Base-by-base conservation (phyloP, 2,888 invertebrate species). In the Plusia festucae region DNA sequence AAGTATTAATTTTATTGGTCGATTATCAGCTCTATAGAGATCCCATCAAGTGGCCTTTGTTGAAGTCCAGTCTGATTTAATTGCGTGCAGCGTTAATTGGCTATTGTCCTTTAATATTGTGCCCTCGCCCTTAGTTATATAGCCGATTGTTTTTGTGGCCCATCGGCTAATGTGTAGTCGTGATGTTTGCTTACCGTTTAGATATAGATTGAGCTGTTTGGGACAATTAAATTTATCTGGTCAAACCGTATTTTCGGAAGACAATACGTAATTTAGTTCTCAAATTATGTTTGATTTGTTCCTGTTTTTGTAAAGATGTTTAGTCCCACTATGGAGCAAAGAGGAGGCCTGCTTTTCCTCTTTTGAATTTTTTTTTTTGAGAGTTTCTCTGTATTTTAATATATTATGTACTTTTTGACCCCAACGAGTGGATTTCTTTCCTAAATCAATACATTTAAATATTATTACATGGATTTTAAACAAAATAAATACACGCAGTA, bases 1-100 rank as follows among this genome's bases (percentile, higher is more conserved):
- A 16, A 46, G 18, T 18, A 8, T 18, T 16, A 46, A 8, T 18
- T 9, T 18, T 18, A 6, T 8, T 9, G 18, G 15, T 46, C 1
- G n/a, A 6, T 8, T 32, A 79, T 8, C 81, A 70, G 34, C 85
- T 83, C 81, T 65, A 71, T 71, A 70, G 15, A 62, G 56, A 46
- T 64, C 68, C 68, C 72, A 68, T 70, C 74, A 79, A 70, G 73
- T 58, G 78, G 68, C 66, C 76, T 74, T 76, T 82, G 84, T 79
- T 73, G 72, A 82, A 81, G 82, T 82, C 70, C 82, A 77, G 80
- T 67, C 83, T 87, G 88, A 88, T 87, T 88, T 88, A 88, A 88
- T 88, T 88, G 87, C 84, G 86, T 79, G 74, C 83, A 80, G 83
- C 88, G 87, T 88, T 88, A 88, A 88, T 88, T 88, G 88, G 86